Conservation (phyloP, 2,113 vertebrate species). For the Vimba vimba region DNA sequence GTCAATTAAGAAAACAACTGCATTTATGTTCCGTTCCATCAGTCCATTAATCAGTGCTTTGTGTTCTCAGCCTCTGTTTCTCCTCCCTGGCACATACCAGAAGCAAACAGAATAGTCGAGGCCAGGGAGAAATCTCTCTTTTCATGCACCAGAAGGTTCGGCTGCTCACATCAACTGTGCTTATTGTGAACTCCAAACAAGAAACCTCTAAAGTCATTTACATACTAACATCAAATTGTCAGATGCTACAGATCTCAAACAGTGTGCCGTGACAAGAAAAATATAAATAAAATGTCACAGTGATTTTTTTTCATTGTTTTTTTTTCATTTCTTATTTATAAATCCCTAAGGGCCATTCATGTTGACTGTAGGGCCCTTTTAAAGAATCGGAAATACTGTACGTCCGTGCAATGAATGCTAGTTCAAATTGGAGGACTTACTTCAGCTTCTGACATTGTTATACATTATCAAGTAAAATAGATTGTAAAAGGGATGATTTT, state of each 20-base stretch:
- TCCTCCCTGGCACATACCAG: conserved; percentile 8
- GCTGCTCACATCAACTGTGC: conserved; percentile 20
- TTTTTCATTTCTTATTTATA: background rate
- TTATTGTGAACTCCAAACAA: conserved; percentile 40
- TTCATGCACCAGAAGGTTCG: conserved; percentile 27
- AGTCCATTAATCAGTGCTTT: conserved; percentile 42
- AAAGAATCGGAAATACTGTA: background rate
- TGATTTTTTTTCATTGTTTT: background rate
- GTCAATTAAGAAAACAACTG: conserved; percentile 40
- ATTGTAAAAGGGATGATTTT: background rate
- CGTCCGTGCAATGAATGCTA: background rate
- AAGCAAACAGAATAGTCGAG: conserved; percentile 35
- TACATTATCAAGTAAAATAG: background rate
- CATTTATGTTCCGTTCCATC: conserved; percentile 34
- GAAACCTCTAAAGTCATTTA: conserved; percentile 40
- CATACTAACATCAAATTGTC: conserved; percentile 15
- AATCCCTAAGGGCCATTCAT: background rate
- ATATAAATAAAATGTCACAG: background rate
- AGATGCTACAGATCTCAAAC: background rate
- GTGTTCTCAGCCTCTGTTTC: conserved; percentile 28
- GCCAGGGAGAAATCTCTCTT: conserved; percentile 37
- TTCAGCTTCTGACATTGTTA: background rate
- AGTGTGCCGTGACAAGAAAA: conserved; percentile 1
- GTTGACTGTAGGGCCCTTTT: background rate
- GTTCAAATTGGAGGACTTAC: background rate